phyloP scores from a whole-genome alignment of 1,140 invertebrate genomes.

The Drosophila kohkoa region DNA sequence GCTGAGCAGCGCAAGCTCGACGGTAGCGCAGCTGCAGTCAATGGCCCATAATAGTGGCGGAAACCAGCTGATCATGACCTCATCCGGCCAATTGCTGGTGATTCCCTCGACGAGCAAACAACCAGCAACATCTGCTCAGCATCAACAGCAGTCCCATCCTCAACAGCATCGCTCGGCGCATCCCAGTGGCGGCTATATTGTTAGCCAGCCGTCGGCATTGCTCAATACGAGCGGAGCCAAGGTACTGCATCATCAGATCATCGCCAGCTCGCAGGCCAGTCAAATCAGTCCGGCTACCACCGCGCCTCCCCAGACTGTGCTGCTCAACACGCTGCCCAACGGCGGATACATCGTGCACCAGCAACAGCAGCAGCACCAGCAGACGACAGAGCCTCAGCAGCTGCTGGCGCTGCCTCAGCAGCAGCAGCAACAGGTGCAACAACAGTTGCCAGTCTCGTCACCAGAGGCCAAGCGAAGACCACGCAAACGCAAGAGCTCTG shows the following conservation, averaged over 20 bases:
- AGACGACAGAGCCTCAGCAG: conserved; percentile 83
- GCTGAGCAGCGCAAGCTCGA: conserved; percentile 33
- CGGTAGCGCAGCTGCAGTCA: conserved; percentile 62
- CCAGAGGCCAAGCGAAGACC: conserved; percentile 86
- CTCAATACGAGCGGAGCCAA: conserved; percentile 68
- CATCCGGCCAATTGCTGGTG: conserved; percentile 85
- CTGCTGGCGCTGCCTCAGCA: conserved; percentile 88
- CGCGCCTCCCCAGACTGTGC: conserved; percentile 87
- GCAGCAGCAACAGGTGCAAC: conserved; percentile 60
- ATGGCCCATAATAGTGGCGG: conserved; percentile 53
- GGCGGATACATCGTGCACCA: conserved; percentile 93
- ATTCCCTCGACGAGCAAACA: conserved; percentile 84
- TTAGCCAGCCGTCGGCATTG: conserved; percentile 65
- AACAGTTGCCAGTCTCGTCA: conserved; percentile 85
- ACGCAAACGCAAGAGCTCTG: conserved; percentile 59
- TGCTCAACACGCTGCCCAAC: conserved; percentile 92
- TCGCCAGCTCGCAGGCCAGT: conserved; percentile 58
- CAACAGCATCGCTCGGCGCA: conserved; percentile 55
- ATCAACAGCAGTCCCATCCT: conserved; percentile 46
- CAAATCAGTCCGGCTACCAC: conserved; percentile 62
- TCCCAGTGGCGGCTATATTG: conserved; percentile 69
- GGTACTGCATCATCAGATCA: conserved; percentile 84
- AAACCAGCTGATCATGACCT: conserved; percentile 83
- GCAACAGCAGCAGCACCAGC: conserved; percentile 72
- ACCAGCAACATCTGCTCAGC: conserved; percentile 30